Evolutionary conservation across 1,140 invertebrate species (phyloP).

Genomic region (Brachionus calyciflorus): DNA sequence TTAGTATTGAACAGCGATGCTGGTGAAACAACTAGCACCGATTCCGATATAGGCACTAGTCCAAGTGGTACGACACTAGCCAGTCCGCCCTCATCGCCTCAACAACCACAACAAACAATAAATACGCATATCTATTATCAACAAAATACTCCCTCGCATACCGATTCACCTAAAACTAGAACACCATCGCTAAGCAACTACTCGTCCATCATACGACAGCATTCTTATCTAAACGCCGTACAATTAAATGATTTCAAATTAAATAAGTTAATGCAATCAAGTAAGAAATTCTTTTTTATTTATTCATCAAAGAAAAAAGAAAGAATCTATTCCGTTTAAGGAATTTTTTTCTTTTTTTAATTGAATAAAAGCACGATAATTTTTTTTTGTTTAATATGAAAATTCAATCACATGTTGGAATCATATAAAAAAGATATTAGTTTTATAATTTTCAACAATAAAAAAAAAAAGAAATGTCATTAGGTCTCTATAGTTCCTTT

Average conservation of each 20-base stretch:
- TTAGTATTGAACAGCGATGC: conserved; percentile 27
- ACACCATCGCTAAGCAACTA: neutral
- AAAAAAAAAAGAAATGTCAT: too few relatives aligned
- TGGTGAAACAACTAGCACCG: conserved; percentile 43
- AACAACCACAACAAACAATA: conserved; percentile 20
- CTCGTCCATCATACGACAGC: conserved; percentile 19
- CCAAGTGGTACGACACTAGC: conserved; percentile 27
- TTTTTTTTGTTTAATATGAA: neutral
- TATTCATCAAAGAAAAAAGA: too few relatives aligned
- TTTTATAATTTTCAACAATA: too few relatives aligned
- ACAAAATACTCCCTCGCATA: neutral
- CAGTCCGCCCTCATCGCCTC: conserved; percentile 36
- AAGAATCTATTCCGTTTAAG: too few relatives aligned
- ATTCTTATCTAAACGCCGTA: conserved; percentile 35
- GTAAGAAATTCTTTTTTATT: neutral
- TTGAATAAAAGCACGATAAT: too few relatives aligned
- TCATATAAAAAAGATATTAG: too few relatives aligned
- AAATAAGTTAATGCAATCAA: conserved; percentile 25
- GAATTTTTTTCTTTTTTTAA: neutral
- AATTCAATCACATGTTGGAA: too few relatives aligned
- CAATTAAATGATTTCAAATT: conserved; percentile 30
- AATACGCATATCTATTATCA: neutral
- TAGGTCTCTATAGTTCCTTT: too few relatives aligned
- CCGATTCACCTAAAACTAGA: neutral
- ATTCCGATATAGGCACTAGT: conserved; percentile 47